Conservation (phyloP, 2,113 vertebrate species). For the Clarias batrachus region DNA sequence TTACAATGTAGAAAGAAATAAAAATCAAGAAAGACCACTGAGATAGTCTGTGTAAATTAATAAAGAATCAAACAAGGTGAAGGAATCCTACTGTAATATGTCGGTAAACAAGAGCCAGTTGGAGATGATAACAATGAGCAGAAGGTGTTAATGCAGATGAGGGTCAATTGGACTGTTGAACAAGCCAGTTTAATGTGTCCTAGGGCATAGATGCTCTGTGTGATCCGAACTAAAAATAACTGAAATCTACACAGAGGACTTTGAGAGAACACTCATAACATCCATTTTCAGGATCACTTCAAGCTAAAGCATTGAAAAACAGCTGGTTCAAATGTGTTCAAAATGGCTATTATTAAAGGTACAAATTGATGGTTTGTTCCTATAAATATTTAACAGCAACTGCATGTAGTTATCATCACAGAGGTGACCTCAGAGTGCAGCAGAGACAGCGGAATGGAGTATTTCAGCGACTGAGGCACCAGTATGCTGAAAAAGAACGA, state of each 20-base stretch:
- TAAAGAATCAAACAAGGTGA: neutral
- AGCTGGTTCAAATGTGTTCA: neutral
- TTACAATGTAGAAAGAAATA: too few relatives aligned
- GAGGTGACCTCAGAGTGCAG: neutral
- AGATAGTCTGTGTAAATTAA: neutral
- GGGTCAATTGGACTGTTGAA: neutral
- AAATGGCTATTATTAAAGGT: neutral
- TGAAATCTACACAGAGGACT: slow-evolving; percentile 18
- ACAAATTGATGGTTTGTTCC: neutral
- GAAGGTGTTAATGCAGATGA: neutral
- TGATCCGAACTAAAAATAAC: neutral
- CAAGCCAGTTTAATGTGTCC: neutral
- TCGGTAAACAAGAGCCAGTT: neutral
- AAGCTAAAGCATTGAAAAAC: neutral
- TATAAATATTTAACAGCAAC: neutral
- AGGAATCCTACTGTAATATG: neutral
- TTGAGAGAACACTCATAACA: neutral
- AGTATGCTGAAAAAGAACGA: neutral
- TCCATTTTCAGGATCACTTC: slow-evolving; percentile 5
- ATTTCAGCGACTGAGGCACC: neutral
- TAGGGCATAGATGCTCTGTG: neutral
- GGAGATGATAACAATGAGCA: neutral
- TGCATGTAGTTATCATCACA: neutral
- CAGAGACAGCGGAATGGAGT: neutral
- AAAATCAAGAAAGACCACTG: too few relatives aligned